Percentiles rank a stretch among this genome's conserved stretches.
Conservation (phyloP, 1,140 invertebrate species). For the Eueides isabella region DNA sequence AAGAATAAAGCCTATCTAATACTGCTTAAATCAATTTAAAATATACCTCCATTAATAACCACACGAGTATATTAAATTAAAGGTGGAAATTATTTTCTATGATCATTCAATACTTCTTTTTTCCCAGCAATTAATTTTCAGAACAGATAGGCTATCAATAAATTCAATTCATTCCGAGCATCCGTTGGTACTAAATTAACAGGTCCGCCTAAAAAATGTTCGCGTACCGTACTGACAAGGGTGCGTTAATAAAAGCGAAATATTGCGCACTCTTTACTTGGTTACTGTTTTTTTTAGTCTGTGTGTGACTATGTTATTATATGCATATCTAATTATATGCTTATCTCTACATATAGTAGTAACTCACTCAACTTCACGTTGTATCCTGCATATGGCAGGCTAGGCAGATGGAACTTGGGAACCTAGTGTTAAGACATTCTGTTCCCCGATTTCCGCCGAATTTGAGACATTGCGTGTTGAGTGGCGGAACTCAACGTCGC, state of each 20-base stretch:
- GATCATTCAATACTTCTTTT: background rate
- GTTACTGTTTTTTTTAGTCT: background rate
- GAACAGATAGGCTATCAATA: conserved; percentile 11
- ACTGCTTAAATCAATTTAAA: background rate
- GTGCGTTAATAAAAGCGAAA: conserved; percentile 6
- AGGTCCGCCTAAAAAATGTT: background rate
- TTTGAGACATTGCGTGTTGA: too few species aligned
- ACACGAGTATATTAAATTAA: conserved; percentile 7
- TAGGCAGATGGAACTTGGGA: too few species aligned
- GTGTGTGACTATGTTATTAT: too few species aligned
- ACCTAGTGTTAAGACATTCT: too few species aligned
- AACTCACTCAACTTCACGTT: too few species aligned
- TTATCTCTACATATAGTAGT: too few species aligned
- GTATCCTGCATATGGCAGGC: too few species aligned
- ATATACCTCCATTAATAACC: background rate
- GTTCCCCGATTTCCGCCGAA: too few species aligned
- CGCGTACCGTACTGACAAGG: conserved; percentile 1
- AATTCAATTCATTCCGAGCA: background rate
- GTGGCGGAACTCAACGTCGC: too few species aligned
- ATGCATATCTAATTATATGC: too few species aligned
- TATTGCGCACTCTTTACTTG: background rate
- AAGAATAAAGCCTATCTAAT: background rate
- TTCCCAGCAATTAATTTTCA: background rate
- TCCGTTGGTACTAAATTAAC: background rate
- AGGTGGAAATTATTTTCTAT: background rate